Base-by-base conservation (phyloP, 2,888 invertebrate species). In the Molanna angustata region DNA sequence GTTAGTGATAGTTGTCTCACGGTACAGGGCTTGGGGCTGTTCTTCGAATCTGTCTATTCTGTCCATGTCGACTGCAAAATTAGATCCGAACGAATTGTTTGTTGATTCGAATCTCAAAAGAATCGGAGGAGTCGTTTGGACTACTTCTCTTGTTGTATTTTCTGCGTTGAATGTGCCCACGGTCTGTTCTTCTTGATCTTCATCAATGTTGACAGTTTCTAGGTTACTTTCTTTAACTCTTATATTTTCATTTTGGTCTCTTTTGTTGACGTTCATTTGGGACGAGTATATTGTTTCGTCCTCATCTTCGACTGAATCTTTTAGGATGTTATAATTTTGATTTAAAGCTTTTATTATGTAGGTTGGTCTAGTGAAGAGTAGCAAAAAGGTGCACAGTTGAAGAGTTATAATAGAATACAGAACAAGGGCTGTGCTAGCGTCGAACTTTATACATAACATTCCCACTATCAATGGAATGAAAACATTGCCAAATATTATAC, bases 321-420 rank as follows among this genome's bases (percentile, higher is more conserved):
- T 63, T 1, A 76, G 62, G 68, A 73, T 73, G 58, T 75, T 77
- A 58, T 77, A 76, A 0, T 74, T 76, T 49, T 67, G 67, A 61
- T 69, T 66, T n/a, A 77, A 67, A 1, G 74, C 73, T 56, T 64
- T 71, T 61, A 74, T 74, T 48, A 77, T 73, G 60, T 82, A 82
- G 33, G 74, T 63, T 0, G 83, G 82, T 49, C 82, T 72, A 13
- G 74, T 73, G 59, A 78, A 80, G 1, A 76, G 68, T 0, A 80
- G 72, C 48, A 79, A 65, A 60, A 79, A 71, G 4, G 81, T 49
- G 56, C 80, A 72, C 60, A 80, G 80, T 62, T 81, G 80, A 70
- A 82, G 73, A 11, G 82, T 64, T 14, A 81, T 69, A 1, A 80
- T 79, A 52, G 78, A 79, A 60, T 80, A 82, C 61, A 81, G 76